Percentiles rank a stretch among this genome's conserved stretches.
Conservation (phyloP, 35 echinoderm and acorn worm genomes). For the Lytechinus variegatus region DNA sequence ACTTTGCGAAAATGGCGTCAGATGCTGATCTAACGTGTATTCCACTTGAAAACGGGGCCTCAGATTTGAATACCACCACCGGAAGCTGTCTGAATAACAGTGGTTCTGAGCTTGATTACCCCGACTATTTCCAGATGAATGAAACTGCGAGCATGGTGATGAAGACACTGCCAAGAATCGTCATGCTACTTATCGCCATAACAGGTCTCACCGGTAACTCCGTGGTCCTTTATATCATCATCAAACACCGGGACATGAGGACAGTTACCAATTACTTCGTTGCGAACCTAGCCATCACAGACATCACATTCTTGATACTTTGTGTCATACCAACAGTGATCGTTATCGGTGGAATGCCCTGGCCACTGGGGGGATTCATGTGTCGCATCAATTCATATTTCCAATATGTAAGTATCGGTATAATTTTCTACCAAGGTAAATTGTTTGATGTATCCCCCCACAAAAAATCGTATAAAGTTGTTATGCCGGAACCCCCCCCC, state of each 20-base stretch:
- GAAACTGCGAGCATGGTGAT: constrained; percentile 7
- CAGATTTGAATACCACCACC: neutral
- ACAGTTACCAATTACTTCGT: constrained; percentile 99
- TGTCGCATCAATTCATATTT: constrained; percentile 75
- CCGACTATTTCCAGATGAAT: neutral
- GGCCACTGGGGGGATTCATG: constrained; percentile 70
- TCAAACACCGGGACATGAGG: constrained; percentile 88
- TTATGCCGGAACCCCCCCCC: too few species aligned
- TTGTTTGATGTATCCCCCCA: too few species aligned
- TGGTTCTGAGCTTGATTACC: neutral
- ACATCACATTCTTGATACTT: constrained; percentile 75
- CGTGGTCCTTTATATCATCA: constrained; percentile 81
- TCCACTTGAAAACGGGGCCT: neutral
- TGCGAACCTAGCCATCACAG: constrained; percentile 82
- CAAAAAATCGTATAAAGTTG: too few species aligned
- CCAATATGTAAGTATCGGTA: constrained; percentile 79
- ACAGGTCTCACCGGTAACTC: constrained; percentile 84
- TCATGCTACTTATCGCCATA: constrained; percentile 48
- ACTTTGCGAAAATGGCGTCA: neutral
- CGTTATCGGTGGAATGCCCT: constrained; percentile 20
- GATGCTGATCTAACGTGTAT: neutral
- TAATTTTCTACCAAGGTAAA: too few species aligned
- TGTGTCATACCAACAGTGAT: constrained; percentile 79
- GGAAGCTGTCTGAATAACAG: neutral
- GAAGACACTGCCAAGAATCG: constrained; percentile 38